Percentiles rank a stretch among this genome's conserved stretches.
Evolutionary conservation across 2,888 invertebrate genomes (phyloP).

Genomic region (Hyles lineata): DNA sequence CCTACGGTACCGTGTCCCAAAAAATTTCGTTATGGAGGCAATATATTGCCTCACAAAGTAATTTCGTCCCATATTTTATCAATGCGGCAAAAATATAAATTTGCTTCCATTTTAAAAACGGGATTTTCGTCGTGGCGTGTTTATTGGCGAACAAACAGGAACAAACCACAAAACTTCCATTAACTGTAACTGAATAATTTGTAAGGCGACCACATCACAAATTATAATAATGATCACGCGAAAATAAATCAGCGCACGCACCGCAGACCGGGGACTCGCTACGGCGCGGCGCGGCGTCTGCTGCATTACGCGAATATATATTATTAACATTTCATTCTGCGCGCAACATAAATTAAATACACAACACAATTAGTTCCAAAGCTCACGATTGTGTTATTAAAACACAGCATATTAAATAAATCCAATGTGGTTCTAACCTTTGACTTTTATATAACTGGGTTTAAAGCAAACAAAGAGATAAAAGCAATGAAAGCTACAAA

Average conservation of each 20-base stretch:
- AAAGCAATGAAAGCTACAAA: slow-evolving; percentile 21
- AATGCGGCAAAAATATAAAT: slow-evolving; percentile 3
- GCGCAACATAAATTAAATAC: slow-evolving; percentile 5
- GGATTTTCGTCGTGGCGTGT: background rate
- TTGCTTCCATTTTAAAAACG: background rate
- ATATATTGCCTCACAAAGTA: background rate
- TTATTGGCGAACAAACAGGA: background rate
- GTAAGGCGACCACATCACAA: background rate
- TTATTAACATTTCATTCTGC: slow-evolving; percentile 6
- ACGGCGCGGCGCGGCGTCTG: background rate
- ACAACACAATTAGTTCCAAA: background rate
- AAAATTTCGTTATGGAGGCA: background rate
- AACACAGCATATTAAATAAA: background rate
- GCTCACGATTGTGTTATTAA: background rate
- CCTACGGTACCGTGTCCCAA: background rate
- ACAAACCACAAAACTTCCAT: background rate
- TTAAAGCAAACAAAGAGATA: slow-evolving; percentile 23
- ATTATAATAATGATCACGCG: slow-evolving; percentile 49
- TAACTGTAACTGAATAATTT: slow-evolving; percentile 14
- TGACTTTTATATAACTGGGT: slow-evolving; percentile 19
- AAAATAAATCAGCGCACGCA: slow-evolving; percentile 10
- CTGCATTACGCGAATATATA: background rate
- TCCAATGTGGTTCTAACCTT: slow-evolving; percentile 8
- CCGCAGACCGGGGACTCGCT: background rate
- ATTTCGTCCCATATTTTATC: background rate